These are phyloP conservation scores for Drosophila repletoides DNA, from an alignment of 1,140 invertebrate species.

Conservation along the genomic window DNA sequence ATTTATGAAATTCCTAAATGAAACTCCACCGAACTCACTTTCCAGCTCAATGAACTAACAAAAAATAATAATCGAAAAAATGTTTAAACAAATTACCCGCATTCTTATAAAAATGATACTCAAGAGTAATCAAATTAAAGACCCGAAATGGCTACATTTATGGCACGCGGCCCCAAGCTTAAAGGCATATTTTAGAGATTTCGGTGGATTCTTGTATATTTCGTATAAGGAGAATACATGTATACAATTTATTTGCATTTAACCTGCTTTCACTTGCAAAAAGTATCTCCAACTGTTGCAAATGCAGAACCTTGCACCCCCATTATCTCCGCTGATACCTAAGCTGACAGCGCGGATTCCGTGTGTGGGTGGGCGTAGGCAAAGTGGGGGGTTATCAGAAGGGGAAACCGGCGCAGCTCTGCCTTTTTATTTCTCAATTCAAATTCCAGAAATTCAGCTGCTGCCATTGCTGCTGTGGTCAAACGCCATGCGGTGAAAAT, in stretches of 20 bases:
- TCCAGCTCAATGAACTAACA: slow-evolving; percentile 9
- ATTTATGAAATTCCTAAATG: too few relatives aligned
- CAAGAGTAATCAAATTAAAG: slow-evolving; percentile 73
- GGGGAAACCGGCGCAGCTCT: slow-evolving; percentile 3
- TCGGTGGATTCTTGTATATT: not conserved
- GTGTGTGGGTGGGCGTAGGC: slow-evolving; percentile 22
- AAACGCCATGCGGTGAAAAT: slow-evolving; percentile 40
- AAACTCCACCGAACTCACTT: slow-evolving; percentile 4
- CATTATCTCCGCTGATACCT: not conserved
- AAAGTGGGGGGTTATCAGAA: not conserved
- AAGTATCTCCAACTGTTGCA: slow-evolving; percentile 52
- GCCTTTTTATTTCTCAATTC: slow-evolving; percentile 74
- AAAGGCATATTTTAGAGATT: too few relatives aligned
- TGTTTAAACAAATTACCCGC: slow-evolving; percentile 36
- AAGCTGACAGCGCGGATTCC: slow-evolving; percentile 7
- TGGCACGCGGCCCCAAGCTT: slow-evolving; percentile 17
- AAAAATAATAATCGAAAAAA: slow-evolving; percentile 4
- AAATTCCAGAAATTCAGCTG: slow-evolving; percentile 49
- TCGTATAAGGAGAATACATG: not conserved
- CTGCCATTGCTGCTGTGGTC: slow-evolving; percentile 25
- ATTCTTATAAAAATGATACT: slow-evolving; percentile 66
- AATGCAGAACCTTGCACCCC: slow-evolving; percentile 19
- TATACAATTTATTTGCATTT: slow-evolving; percentile 76
- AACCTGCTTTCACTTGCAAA: slow-evolving; percentile 74
- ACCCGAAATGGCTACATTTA: slow-evolving; percentile 26